phyloP scores from a whole-genome alignment of 1,140 invertebrate genomes.

The Onthophagus taurus region DNA sequence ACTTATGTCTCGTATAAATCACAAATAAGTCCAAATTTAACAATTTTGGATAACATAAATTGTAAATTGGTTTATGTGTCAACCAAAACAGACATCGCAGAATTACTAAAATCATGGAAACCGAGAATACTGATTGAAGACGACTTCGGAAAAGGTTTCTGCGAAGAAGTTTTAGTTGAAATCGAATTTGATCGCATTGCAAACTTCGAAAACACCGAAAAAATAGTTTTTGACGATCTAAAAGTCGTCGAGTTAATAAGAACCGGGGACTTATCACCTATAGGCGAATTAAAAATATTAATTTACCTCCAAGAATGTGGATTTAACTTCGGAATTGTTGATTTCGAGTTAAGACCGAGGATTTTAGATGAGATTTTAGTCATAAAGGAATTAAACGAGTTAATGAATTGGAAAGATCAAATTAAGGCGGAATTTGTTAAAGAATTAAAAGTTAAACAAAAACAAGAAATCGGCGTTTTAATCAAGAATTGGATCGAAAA shows the following conservation, averaged over 20 bases:
- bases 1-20: slow-evolving; percentile 19
- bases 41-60: slow-evolving; percentile 35
- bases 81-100: slow-evolving; percentile 33
- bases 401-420: slow-evolving; percentile 45
- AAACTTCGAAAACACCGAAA: neutral
- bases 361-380: slow-evolving; percentile 41
- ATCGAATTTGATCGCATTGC: neutral
- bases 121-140: slow-evolving; percentile 39
- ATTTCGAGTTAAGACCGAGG: slow-evolving; percentile 37
- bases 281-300: neutral
- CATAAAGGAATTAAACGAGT: slow-evolving; percentile 43
- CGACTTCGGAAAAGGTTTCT: slow-evolving; percentile 19
- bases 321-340: slow-evolving; percentile 9
- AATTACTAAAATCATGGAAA: slow-evolving; percentile 35
- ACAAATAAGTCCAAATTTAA: slow-evolving; percentile 21
- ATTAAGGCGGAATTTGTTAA: slow-evolving; percentile 42
- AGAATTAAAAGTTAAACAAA: slow-evolving; percentile 37
- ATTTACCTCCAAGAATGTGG: slow-evolving; percentile 36
- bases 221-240: too few relatives aligned
- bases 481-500: slow-evolving; percentile 26
- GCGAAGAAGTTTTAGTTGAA: neutral
- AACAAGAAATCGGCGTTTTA: slow-evolving; percentile 36
- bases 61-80: slow-evolving; percentile 42
- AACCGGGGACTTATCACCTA: neutral
- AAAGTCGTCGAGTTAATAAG: neutral